phyloP scores from a whole-genome alignment of 2,888 invertebrate genomes.

The Blera fallax region DNA sequence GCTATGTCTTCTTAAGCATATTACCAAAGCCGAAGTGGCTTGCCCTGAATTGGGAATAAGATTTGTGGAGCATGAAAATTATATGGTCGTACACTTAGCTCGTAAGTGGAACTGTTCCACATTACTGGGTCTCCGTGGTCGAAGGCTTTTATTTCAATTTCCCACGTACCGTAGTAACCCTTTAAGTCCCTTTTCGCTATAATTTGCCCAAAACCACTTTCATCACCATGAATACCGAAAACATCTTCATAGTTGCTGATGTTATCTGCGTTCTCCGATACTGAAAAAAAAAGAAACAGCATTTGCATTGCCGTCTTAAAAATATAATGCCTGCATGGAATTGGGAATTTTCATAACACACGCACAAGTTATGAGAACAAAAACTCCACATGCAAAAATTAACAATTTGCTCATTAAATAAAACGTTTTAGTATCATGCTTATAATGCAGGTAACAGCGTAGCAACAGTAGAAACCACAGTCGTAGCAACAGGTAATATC shows the following conservation, averaged over 20 bases:
- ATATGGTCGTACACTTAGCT: constrained; percentile 83
- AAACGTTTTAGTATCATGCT: too few relatives aligned
- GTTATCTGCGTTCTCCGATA: neutral
- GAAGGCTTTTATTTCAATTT: constrained; percentile 83
- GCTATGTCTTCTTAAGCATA: neutral
- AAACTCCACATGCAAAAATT: too few relatives aligned
- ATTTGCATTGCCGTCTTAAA: neutral
- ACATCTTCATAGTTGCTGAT: constrained; percentile 78
- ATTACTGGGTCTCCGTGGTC: constrained; percentile 83
- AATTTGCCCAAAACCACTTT: constrained; percentile 81
- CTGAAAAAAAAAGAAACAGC: neutral
- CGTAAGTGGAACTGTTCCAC: constrained; percentile 81
- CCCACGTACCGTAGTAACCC: constrained; percentile 84
- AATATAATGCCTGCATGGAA: too few relatives aligned
- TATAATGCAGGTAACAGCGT: too few relatives aligned
- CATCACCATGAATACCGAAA: constrained; percentile 78
- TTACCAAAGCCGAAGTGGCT: constrained; percentile 72
- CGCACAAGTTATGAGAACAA: too few relatives aligned
- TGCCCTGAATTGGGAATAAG: constrained; percentile 82
- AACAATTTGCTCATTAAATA: too few relatives aligned
- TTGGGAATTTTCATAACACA: too few relatives aligned
- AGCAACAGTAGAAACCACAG: too few relatives aligned
- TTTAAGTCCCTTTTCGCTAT: constrained; percentile 81
- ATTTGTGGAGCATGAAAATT: constrained; percentile 85
- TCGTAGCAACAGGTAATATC: too few relatives aligned